Evolutionary conservation across 2,113 vertebrate genomes (phyloP), one percentile per base, ranked within the genome.

Genomic region (Dipodomys spectabilis): DNA sequence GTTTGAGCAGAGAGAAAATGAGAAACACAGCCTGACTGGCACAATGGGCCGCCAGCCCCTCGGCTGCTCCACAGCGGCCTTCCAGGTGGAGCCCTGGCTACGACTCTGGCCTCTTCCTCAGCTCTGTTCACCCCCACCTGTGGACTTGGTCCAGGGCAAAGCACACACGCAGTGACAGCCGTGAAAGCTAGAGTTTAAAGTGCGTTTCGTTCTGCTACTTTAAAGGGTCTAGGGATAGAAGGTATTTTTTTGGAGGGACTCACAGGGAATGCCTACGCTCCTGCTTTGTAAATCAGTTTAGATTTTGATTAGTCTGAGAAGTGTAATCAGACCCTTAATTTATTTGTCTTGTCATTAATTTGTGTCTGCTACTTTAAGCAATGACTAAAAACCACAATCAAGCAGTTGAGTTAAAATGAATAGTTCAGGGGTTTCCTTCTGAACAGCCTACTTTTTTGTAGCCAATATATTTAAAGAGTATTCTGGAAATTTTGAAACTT

Each of bases 401-500:
- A 93, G 71, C 71, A 91, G 39, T 91, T 68, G 75, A 68, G 77
- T 85, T 90, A 72, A 67, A 72, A 53, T 75, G 49, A 91, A 15
- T 90, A 82, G 73, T 68, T 75, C 10, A 69, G 49, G n/a, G 69
- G 0, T 2, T 82, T 82, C 93, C 39, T 73, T 62, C 85, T 44
- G 71, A 82, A 5, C 35, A 84, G n/a, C 20, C 60, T 92, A 57
- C 32, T 57, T 57, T 13, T 71, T 89, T 93, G 74, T 74, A 88
- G 83, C 15, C 90, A 92, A 16, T 16, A 71, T 10, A 90, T 94
- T 91, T 49, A 94, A 91, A 87, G 49, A 81, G 67, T 28, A 74
- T 89, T 83, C 39, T 35, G 3, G 62, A 93, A 79, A 90, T 19
- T 77, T 94, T 90, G 25, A 93, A 74, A 94, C 91, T 80, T 95